phyloP scores from a whole-genome alignment of 2,113 vertebrate species.

The Stigmatopora argus region DNA sequence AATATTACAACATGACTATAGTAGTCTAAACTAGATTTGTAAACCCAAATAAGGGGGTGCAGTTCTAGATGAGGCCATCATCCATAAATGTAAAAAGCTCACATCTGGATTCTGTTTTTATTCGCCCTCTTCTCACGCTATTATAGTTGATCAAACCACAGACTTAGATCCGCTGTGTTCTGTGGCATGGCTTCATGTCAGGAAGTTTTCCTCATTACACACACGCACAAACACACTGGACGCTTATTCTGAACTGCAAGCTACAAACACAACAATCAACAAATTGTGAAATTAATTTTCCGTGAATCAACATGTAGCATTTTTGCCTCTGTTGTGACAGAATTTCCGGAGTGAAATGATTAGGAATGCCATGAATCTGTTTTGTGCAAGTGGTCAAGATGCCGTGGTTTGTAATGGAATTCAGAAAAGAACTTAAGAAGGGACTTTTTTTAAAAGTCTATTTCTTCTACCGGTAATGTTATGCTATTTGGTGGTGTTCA shows the following conservation, averaged over 20 bases:
- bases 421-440: too few species aligned
- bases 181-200: conserved; percentile 53
- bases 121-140: conserved; percentile 39
- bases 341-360: too few species aligned
- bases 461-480: background rate
- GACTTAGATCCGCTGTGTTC: conserved; percentile 34
- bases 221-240: conserved; percentile 4
- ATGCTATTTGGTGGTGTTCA: background rate
- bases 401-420: too few species aligned
- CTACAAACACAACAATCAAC: too few species aligned
- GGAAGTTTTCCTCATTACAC: conserved; percentile 22
- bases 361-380: too few species aligned
- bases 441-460: too few species aligned
- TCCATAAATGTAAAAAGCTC: background rate
- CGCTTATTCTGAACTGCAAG: too few species aligned
- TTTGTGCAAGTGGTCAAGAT: too few species aligned
- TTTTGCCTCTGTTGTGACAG: too few species aligned
- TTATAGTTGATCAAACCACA: conserved; percentile 43
- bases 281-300: too few species aligned
- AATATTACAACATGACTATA: background rate
- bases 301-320: too few species aligned
- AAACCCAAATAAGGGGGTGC: background rate
- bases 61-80: background rate
- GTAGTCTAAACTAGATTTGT: background rate
- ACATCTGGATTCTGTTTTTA: background rate